Base-by-base conservation (phyloP, 2,888 invertebrate species). In the Drosophila suboccidentalis region DNA sequence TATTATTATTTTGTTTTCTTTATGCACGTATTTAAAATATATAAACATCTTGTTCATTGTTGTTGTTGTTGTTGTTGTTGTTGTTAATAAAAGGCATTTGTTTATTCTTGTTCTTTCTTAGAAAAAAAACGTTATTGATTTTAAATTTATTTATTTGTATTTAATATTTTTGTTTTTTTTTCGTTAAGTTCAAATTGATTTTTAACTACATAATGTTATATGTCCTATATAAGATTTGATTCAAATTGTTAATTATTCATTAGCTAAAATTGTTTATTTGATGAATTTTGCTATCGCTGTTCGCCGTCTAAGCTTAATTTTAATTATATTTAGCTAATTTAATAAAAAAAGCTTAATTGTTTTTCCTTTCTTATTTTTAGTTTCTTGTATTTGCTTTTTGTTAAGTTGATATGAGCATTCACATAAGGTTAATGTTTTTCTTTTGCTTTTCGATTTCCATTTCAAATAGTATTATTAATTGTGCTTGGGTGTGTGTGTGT, bases 331-430 rank as follows among this genome's bases (percentile, higher is more conserved):
- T 84, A 71, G 86, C 86, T 71, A 88, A 88, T 78, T 78, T 66
- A 71, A 69, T 76, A 72, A 71, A 67, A 83, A 87, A 82, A 77
- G 64, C 71, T 54, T 55, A 3, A 53, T 51, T 75, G 60, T 70
- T 15, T 58, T 64, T 50, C 67, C 61, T 67, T 41, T 66, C 32
- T 22, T 65, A 50, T 11, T 49, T 44, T 66, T 63, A 10, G 38
- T 38, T 55, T 59, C 10, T 66, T 59, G 36, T 53, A 11, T 68
- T 72, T 60, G 57, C 61, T 75, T 76, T 75, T 77, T 71, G 54
- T 50, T 63, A 58, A 71, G 60, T 89, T 86, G 89, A 86, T 86
- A 89, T 86, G 90, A 89, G 87, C 88, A 79, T 78, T 86, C 80
- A 89, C 89, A 84, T 84, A 78, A 80, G 58, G 51, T 63, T 75